Evolutionary conservation across 92 coral and sea anemone genomes (phyloP).

Genomic region (Phenganax stokvisi): DNA sequence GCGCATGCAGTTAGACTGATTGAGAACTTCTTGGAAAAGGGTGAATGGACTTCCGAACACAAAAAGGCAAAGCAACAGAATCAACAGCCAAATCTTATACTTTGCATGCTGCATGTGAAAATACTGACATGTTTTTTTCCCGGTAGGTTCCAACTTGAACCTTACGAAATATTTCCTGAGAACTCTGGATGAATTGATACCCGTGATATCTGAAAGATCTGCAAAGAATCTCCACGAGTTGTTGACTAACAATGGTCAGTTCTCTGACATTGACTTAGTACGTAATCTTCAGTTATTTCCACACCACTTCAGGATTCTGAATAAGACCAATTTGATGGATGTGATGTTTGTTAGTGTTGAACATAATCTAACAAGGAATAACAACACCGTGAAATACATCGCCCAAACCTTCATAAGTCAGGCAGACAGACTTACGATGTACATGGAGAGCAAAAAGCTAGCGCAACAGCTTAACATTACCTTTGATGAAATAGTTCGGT

Average conservation of each 20-base stretch:
- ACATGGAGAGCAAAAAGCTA: slow-evolving; percentile 39
- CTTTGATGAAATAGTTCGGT: slow-evolving; percentile 8
- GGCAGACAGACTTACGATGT: slow-evolving; percentile 25
- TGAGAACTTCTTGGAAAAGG: neutral
- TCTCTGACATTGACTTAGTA: slow-evolving; percentile 28
- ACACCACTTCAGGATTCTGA: slow-evolving; percentile 16
- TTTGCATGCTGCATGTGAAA: too few species aligned
- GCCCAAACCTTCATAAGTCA: slow-evolving; percentile 20
- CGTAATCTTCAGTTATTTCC: slow-evolving; percentile 18
- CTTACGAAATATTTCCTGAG: slow-evolving; percentile 2
- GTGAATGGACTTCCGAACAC: neutral
- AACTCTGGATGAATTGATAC: slow-evolving; percentile 11
- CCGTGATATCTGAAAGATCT: neutral
- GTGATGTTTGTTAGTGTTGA: slow-evolving; percentile 22
- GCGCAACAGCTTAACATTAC: slow-evolving; percentile 45
- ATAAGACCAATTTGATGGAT: slow-evolving; percentile 13
- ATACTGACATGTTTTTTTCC: neutral
- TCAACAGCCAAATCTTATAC: neutral
- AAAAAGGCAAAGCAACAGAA: neutral
- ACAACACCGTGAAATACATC: slow-evolving; percentile 6
- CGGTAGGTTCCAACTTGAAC: slow-evolving; percentile 20
- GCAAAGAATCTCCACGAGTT: slow-evolving; percentile 8
- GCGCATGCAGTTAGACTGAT: too few species aligned
- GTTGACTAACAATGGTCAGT: neutral
- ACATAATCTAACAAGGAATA: slow-evolving; percentile 6